phyloP scores from a whole-genome alignment of 2,797 vertebrate genomes.

The Tapirus indicus region DNA sequence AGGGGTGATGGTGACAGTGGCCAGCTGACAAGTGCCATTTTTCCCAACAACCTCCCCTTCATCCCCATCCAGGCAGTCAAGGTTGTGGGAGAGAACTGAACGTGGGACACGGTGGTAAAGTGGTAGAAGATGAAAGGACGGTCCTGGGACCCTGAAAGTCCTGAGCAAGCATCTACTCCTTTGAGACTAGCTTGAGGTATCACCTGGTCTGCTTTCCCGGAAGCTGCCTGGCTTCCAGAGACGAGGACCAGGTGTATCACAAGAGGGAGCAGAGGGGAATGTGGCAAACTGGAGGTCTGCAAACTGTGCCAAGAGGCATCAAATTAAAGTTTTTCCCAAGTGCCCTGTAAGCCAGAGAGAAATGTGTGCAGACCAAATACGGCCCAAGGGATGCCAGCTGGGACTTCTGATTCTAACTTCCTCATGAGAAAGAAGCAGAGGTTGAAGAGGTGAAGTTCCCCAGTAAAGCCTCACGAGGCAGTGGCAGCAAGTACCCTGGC shows the following conservation, averaged over 20 bases:
- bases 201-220: background rate
- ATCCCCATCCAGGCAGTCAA: background rate
- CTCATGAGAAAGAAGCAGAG: background rate
- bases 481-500: background rate
- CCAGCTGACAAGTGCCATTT: background rate
- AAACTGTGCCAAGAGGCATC: background rate
- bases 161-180: background rate
- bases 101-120: background rate
- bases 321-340: background rate
- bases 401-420: background rate
- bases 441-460: background rate
- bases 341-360: background rate
- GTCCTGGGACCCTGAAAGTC: background rate
- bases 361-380: background rate
- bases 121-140: background rate
- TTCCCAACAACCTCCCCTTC: background rate
- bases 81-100: accelerated
- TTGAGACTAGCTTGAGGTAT: background rate
- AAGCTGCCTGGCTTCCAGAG: background rate
- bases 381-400: background rate
- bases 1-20: background rate
- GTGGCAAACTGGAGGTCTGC: background rate
- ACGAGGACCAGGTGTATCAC: background rate
- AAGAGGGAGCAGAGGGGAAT: accelerated
- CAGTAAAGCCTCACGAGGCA: background rate